phyloP scores from a whole-genome alignment of 2,888 invertebrate species.

The Colostygia pectinataria region DNA sequence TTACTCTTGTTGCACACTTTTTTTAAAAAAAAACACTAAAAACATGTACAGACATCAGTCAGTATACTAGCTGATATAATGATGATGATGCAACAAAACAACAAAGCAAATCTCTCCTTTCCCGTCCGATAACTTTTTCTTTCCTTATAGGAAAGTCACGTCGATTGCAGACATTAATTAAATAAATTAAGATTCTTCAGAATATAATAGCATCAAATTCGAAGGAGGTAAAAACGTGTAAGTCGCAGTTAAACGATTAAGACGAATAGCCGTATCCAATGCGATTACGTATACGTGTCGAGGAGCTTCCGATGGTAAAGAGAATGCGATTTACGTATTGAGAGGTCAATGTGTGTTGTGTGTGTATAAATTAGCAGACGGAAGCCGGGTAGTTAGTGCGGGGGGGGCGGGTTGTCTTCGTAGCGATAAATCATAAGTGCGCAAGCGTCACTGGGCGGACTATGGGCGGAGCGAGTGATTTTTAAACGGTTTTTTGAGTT shows the following conservation, averaged over 20 bases:
- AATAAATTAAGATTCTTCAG: constrained; percentile 35
- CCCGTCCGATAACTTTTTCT: constrained; percentile 1
- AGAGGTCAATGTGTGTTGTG: constrained; percentile 54
- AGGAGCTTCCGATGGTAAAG: constrained; percentile 57
- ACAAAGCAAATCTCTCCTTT: too few relatives aligned
- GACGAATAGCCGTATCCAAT: constrained; percentile 60
- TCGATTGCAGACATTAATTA: constrained; percentile 11
- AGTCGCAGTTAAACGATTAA: constrained; percentile 55
- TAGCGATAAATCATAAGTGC: constrained; percentile 81
- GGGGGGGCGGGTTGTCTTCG: constrained; percentile 78
- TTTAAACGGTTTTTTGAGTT: constrained; percentile 82
- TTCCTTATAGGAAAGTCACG: constrained; percentile 7
- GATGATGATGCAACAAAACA: neutral
- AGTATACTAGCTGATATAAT: too few relatives aligned
- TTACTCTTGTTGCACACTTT: too few relatives aligned
- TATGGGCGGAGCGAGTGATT: constrained; percentile 78
- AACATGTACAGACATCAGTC: too few relatives aligned
- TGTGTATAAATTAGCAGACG: constrained; percentile 74
- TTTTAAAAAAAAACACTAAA: too few relatives aligned
- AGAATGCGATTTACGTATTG: constrained; percentile 68
- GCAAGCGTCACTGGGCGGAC: constrained; percentile 74
- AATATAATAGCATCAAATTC: constrained; percentile 32
- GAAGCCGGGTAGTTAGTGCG: constrained; percentile 74
- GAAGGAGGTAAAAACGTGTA: constrained; percentile 40
- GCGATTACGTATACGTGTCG: constrained; percentile 45